Evolutionary conservation across 23 tunicate species (phyloP).

Genomic region (Oikopleura dioica): DNA sequence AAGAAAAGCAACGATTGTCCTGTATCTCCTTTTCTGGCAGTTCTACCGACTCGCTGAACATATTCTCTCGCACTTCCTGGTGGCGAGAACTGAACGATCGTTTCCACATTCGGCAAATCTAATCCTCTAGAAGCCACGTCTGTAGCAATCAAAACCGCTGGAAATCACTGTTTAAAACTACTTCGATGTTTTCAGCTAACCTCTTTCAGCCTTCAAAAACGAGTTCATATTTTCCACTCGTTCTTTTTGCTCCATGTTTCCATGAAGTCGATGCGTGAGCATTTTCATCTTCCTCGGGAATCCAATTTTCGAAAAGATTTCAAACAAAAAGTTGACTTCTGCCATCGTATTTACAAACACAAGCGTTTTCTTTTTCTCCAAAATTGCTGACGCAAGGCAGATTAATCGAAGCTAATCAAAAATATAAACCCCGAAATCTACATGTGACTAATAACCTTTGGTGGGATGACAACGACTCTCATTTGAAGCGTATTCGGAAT

Average conservation of each 20-base stretch:
- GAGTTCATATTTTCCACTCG: constrained; percentile 19
- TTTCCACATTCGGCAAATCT: constrained; percentile 61
- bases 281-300: background rate
- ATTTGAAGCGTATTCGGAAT: constrained; percentile 34
- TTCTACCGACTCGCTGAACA: constrained; percentile 80
- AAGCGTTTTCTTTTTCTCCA: constrained; percentile 23
- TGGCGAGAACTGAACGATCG: constrained; percentile 65
- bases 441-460: no score
- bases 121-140: constrained; percentile 96
- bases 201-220: constrained; percentile 19
- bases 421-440: no score
- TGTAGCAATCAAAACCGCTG: constrained; percentile 41
- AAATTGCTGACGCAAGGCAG: constrained; percentile 30
- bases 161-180: no score
- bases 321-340: background rate
- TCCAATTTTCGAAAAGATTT: background rate
- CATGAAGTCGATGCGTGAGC: constrained; percentile 32
- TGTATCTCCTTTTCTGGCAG: constrained; percentile 68
- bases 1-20: constrained; percentile 33
- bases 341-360: constrained; percentile 40
- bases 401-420: constrained; percentile 42
- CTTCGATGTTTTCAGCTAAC: no score
- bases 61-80: constrained; percentile 85
- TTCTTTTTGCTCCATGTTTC: constrained; percentile 63
- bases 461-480: constrained; percentile 44